Evolutionary conservation across 2,888 invertebrate species (phyloP).

Genomic region (Orgyia antiqua): DNA sequence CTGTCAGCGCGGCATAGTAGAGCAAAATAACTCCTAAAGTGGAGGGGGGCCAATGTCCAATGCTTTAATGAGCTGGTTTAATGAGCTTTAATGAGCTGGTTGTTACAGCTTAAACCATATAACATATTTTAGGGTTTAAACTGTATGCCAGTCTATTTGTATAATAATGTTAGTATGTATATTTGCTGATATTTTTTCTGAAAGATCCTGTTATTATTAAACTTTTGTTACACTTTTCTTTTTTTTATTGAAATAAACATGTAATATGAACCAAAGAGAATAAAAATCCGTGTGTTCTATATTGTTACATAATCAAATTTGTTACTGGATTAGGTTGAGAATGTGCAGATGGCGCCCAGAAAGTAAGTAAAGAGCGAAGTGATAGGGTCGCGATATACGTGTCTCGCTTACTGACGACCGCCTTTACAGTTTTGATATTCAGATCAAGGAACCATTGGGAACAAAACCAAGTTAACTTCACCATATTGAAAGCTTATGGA

Average conservation of each 20-base stretch:
- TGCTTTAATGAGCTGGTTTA: no score
- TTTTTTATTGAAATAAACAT: constrained; percentile 26
- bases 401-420: constrained; percentile 70
- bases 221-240: no score
- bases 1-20: no score
- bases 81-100: no score
- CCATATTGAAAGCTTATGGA: constrained; percentile 77
- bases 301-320: constrained; percentile 71
- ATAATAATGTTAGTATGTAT: no score
- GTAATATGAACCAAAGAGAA: constrained; percentile 21
- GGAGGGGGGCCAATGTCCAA: no score
- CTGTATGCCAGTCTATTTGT: no score
- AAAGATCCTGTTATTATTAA: no score
- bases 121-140: no score
- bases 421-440: constrained; percentile 76
- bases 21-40: no score
- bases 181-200: no score
- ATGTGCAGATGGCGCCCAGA: constrained; percentile 73
- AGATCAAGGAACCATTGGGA: constrained; percentile 71
- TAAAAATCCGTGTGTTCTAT: constrained; percentile 38
- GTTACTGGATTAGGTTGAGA: constrained; percentile 69
- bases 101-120: no score
- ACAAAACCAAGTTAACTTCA: constrained; percentile 73
- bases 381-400: constrained; percentile 77
- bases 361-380: constrained; percentile 75